A percentile compares a stretch with the other conserved stretches of the same genome.
These are phyloP conservation scores for Noctua fimbriata DNA, from an alignment of 2,888 invertebrate genomes.

Conservation along the genomic window DNA sequence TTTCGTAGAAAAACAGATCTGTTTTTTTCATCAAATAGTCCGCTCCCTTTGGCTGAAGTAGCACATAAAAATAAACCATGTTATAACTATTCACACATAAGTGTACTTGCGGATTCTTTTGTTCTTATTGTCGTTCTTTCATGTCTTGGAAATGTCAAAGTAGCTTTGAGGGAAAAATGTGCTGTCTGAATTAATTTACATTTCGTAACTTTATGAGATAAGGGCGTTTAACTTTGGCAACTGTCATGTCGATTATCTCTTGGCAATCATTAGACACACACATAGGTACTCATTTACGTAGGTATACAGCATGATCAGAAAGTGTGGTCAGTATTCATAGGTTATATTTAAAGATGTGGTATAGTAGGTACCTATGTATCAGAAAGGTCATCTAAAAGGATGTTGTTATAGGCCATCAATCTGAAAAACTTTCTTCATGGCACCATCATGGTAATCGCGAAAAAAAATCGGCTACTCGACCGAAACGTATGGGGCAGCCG, in stretches of 20 bases:
- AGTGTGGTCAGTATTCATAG: background rate
- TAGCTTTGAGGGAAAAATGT: slow-evolving; percentile 23
- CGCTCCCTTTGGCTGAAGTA: slow-evolving; percentile 23
- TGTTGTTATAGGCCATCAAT: no score
- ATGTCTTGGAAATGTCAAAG: slow-evolving; percentile 38
- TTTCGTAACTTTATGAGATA: background rate
- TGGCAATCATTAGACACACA: background rate
- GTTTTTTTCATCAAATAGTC: slow-evolving; percentile 18
- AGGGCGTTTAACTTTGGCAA: background rate
- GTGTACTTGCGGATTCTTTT: slow-evolving; percentile 48
- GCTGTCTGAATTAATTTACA: background rate
- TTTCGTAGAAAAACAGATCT: slow-evolving; percentile 18
- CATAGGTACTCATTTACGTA: background rate
- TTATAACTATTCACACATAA: slow-evolving; percentile 37
- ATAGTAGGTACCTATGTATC: no score
- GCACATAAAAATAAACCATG: slow-evolving; percentile 47
- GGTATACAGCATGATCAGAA: background rate
- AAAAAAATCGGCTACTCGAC: background rate
- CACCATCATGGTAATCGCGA: background rate
- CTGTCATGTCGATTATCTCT: background rate
- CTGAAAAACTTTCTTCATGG: no score
- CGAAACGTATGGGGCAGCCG: no score
- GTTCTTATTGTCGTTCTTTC: slow-evolving; percentile 31
- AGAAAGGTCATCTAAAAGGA: no score
- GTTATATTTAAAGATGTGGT: no score